Evolutionary conservation across 2,113 vertebrate genomes (phyloP).

Genomic region (Barbus barbus): DNA sequence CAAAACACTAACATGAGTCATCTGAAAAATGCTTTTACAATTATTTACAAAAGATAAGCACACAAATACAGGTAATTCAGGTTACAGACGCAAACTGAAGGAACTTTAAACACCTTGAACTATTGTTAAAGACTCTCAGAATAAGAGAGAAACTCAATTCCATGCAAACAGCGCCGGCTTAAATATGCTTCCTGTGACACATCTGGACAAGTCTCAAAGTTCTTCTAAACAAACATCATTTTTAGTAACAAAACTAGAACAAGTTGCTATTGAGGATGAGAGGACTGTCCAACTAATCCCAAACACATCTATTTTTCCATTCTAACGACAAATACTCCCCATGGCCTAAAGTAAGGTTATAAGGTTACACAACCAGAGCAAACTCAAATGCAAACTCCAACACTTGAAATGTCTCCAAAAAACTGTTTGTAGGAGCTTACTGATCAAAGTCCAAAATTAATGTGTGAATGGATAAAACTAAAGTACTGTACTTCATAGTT

Average conservation of each 20-base stretch:
- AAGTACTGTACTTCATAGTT: background rate
- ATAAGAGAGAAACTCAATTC: background rate
- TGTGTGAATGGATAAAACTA: background rate
- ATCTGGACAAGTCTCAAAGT: background rate
- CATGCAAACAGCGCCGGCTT: background rate
- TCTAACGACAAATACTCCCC: background rate
- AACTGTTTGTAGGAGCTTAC: background rate
- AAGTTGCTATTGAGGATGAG: background rate
- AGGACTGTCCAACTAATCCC: background rate
- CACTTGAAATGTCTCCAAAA: background rate
- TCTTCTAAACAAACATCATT: background rate
- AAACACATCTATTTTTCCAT: background rate
- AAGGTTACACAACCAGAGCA: constrained; percentile 24
- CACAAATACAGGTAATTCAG: constrained; percentile 27
- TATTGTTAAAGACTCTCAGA: background rate
- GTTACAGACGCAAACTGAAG: background rate
- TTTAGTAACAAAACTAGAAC: background rate
- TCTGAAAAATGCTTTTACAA: background rate
- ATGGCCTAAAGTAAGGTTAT: background rate
- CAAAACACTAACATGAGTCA: constrained; percentile 4
- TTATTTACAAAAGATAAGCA: constrained; percentile 14
- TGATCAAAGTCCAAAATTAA: constrained; percentile 4
- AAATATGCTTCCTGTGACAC: background rate
- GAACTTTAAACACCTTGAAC: background rate
- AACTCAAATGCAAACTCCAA: background rate